These are phyloP conservation scores for Anguilla obscura DNA, from an alignment of 2,797 vertebrate species.

Conservation along the genomic window DNA sequence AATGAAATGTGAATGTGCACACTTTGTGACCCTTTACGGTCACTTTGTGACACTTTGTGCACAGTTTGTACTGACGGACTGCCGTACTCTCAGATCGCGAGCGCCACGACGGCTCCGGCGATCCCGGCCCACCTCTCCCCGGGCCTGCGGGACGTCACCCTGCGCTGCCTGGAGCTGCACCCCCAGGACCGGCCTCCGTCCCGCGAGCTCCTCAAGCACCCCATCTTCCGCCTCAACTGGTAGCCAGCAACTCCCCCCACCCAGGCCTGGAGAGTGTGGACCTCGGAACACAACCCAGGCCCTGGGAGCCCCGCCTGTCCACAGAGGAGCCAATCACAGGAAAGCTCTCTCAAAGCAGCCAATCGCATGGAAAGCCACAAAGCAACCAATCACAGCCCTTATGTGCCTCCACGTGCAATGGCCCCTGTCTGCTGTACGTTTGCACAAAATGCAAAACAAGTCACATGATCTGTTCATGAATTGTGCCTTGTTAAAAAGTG, in stretches of 20 bases:
- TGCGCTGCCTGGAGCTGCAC: conserved; percentile 86
- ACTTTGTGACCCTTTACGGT: no score
- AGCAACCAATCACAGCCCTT: neutral
- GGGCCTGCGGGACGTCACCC: conserved; percentile 82
- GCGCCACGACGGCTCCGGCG: conserved; percentile 82
- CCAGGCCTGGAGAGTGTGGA: neutral
- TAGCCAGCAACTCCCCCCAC: conserved; percentile 56
- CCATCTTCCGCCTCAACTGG: conserved; percentile 83
- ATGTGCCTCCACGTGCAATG: conserved; percentile 43
- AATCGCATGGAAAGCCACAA: neutral
- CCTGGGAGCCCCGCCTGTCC: neutral
- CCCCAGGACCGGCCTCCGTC: conserved; percentile 83
- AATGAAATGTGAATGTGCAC: neutral
- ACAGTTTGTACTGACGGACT: neutral
- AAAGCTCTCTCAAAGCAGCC: neutral
- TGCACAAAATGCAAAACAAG: conserved; percentile 68
- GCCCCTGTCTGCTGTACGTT: conserved; percentile 73
- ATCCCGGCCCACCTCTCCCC: conserved; percentile 83
- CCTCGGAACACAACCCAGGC: conserved; percentile 67
- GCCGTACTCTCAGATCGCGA: conserved; percentile 76
- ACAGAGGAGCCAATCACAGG: neutral
- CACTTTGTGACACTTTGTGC: neutral
- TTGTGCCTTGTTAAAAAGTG: conserved; percentile 70
- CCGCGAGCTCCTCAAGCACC: conserved; percentile 85
- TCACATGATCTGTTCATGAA: conserved; percentile 63